Base-by-base conservation (phyloP, 2,797 vertebrate genomes). In the Lacerta bilineata region DNA sequence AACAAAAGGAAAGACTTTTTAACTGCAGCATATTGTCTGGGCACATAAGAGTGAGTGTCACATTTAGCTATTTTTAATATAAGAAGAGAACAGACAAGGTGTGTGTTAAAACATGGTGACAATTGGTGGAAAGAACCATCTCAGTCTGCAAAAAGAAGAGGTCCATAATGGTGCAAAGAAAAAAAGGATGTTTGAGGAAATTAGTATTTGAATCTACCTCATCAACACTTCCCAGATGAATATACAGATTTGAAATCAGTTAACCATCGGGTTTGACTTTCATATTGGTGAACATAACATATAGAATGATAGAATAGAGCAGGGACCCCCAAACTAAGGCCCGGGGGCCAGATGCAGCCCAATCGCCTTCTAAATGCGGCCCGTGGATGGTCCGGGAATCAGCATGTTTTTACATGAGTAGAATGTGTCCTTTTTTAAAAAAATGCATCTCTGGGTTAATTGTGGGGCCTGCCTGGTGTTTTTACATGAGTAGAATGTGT, bases 1-100 rank as follows among this genome's bases (percentile, higher is more conserved):
- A 94, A 90, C 9, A 92, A 93, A 91, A 95, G 90, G 33, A 84
- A 94, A 91, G 83, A 82, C 61, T 68, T 74, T 20, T 59, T 76
- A 68, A 36, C 46, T 55, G 64, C 11, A 66, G 55, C 29, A 66
- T 29, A 59, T 29, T 66, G 9, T 78, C 55, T 66, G 68, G 9
- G 1, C 25, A 36, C 33, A 85, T n/a, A 17, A 25, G 69, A 81
- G 43, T 61, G 46, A 43, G 8, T 41, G 10, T 61, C 43, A 61
- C 18, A 61, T 80, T 27, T 72, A 43, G 27, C 68, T 66, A 46
- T 43, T 75, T 84, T 80, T 43, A 29, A 77, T 69, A 8, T 46
- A 29, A 55, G 27, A 64, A 82, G 18, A 36, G 36, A 46, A 80
- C 23, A 15, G 55, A 33, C n/a, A 84, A 72, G 20, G 61, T 78